A percentile compares a stretch with the other conserved stretches of the same genome.
These are phyloP conservation scores for Bolborhynchus lineola DNA, from an alignment of 2,113 vertebrate genomes.

Conservation along the genomic window DNA sequence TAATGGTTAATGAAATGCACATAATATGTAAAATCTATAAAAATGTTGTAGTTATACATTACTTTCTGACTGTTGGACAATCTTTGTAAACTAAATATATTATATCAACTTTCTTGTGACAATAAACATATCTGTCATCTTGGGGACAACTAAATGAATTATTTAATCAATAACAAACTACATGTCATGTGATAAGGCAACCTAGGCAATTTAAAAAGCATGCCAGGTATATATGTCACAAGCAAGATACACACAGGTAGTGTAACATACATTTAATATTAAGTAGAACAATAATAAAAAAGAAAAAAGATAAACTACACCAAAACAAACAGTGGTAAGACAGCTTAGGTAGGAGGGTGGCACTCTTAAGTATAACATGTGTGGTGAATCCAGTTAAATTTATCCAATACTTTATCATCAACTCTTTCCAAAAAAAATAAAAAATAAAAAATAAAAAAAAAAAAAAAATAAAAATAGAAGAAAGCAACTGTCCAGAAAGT, in stretches of 20 bases:
- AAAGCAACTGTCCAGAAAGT: not conserved
- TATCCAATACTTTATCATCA: not conserved
- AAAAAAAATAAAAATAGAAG: not conserved
- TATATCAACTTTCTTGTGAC: conserved; percentile 63
- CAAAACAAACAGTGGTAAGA: not conserved
- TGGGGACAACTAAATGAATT: conserved; percentile 65
- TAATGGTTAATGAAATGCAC: conserved; percentile 46
- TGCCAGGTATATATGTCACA: conserved; percentile 3
- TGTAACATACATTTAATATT: conserved; percentile 9
- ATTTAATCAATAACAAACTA: conserved; percentile 69
- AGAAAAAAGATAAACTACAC: not conserved
- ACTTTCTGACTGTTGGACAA: conserved; percentile 39
- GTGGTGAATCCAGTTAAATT: not conserved
- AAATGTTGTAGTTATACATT: conserved; percentile 52
- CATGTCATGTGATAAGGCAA: conserved; percentile 53
- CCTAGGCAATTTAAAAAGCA: conserved; percentile 62
- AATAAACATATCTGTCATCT: conserved; percentile 62
- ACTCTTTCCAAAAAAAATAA: not conserved
- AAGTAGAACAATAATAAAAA: not conserved
- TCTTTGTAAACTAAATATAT: conserved; percentile 55
- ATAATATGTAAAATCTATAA: conserved; percentile 53
- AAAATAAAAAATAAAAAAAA: too few relatives aligned
- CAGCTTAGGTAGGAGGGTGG: not conserved
- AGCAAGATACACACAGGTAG: conserved; percentile 6
- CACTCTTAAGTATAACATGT: not conserved